phyloP scores from a whole-genome alignment of 2,113 vertebrate genomes.

The Corvus moneduloides region DNA sequence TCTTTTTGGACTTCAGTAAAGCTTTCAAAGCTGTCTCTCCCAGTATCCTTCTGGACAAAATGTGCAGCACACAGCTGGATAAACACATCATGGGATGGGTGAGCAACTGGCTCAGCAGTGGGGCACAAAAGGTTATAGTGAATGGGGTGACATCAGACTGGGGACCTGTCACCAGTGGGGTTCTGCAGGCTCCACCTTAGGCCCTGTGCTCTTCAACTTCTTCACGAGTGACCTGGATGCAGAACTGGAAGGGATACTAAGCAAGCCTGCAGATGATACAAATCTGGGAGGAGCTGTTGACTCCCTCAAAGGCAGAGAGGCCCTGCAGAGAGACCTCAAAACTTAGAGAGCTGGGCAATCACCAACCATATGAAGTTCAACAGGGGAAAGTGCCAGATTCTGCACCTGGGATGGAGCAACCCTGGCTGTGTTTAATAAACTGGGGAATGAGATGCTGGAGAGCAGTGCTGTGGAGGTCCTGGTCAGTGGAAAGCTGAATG shows the following conservation, averaged over 20 bases:
- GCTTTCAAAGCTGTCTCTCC: fast-evolving
- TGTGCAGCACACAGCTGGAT: background rate
- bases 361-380: background rate
- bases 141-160: no score
- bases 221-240: background rate
- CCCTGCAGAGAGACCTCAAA: background rate
- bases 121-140: fast-evolving
- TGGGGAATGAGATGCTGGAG: background rate
- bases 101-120: background rate
- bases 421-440: background rate
- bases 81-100: background rate
- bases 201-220: background rate
- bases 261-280: background rate
- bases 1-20: background rate
- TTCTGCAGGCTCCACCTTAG: fast-evolving
- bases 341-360: background rate
- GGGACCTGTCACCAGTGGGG: background rate
- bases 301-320: background rate
- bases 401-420: background rate
- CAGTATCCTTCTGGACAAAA: background rate
- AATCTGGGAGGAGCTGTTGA: background rate
- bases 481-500: fast-evolving
- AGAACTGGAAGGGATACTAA: background rate
- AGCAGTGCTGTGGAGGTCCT: background rate
- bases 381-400: fast-evolving